Conservation (phyloP, 2,797 vertebrate genomes). For the Oreortyx pictus region DNA sequence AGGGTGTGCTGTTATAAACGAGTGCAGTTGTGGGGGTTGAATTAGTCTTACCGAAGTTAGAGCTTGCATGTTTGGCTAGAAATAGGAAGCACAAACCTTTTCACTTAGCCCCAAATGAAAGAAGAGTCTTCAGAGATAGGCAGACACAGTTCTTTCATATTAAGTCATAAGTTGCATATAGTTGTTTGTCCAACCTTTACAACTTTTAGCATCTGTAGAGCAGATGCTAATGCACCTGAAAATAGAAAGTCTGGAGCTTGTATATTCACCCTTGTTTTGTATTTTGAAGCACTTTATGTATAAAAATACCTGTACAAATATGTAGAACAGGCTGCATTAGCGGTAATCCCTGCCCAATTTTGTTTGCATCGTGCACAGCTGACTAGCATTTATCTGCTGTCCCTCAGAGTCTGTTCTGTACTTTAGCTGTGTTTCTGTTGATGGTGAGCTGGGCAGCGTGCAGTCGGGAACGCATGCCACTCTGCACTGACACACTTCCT, state of each 20-base stretch:
- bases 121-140: background rate
- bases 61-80: background rate
- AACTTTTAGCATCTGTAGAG: background rate
- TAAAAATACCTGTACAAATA: background rate
- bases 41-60: background rate
- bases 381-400: background rate
- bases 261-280: background rate
- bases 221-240: slow-evolving; percentile 32
- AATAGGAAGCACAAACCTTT: background rate
- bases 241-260: slow-evolving; percentile 50
- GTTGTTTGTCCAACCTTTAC: slow-evolving; percentile 6
- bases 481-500: background rate
- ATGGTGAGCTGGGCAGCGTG: background rate
- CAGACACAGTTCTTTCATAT: background rate
- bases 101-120: background rate
- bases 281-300: background rate
- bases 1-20: fast-evolving
- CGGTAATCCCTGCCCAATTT: background rate
- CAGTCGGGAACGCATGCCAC: background rate
- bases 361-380: background rate
- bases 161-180: slow-evolving; percentile 34
- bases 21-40: fast-evolving
- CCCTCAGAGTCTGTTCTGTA: background rate
- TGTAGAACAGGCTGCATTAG: background rate
- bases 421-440: background rate